These are phyloP conservation scores for Pangasianodon gigas DNA, from an alignment of 2,113 vertebrate genomes.

Conservation along the genomic window DNA sequence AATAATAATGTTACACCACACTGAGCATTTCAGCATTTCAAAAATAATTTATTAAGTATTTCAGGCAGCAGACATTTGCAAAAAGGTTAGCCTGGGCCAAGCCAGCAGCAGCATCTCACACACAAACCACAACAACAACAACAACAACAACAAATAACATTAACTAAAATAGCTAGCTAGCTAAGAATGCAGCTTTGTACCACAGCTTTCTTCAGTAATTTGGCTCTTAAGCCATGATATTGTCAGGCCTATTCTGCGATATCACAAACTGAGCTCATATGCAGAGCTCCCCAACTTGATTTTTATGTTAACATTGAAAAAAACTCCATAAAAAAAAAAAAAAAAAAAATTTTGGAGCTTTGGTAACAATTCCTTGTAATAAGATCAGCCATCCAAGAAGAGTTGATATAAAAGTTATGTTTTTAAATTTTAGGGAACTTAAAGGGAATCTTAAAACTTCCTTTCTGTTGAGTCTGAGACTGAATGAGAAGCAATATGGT, in stretches of 20 bases:
- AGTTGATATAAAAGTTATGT: neutral
- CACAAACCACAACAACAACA: neutral
- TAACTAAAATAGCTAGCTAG: neutral
- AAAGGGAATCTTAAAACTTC: neutral
- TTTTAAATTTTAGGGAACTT: neutral
- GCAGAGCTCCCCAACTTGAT: neutral
- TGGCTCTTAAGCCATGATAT: neutral
- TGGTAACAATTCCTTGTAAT: no score
- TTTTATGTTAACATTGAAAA: neutral
- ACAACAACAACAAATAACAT: neutral
- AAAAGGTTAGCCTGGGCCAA: slow-evolving; percentile 11
- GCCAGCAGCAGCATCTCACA: slow-evolving; percentile 34
- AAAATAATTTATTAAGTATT: slow-evolving; percentile 61
- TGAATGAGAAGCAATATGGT: neutral
- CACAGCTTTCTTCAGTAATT: neutral
- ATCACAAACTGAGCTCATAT: neutral
- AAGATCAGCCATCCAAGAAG: neutral
- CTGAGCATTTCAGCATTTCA: slow-evolving; percentile 25
- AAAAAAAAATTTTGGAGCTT: neutral
- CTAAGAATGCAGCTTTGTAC: neutral
- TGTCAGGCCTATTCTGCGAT: neutral
- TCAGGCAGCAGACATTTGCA: slow-evolving; percentile 36
- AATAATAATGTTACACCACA: slow-evolving; percentile 33
- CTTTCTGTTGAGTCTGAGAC: slow-evolving; percentile 1
- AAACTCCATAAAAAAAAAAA: neutral